phyloP scores from a whole-genome alignment of 2,888 invertebrate species.

The Lasius platythorax region DNA sequence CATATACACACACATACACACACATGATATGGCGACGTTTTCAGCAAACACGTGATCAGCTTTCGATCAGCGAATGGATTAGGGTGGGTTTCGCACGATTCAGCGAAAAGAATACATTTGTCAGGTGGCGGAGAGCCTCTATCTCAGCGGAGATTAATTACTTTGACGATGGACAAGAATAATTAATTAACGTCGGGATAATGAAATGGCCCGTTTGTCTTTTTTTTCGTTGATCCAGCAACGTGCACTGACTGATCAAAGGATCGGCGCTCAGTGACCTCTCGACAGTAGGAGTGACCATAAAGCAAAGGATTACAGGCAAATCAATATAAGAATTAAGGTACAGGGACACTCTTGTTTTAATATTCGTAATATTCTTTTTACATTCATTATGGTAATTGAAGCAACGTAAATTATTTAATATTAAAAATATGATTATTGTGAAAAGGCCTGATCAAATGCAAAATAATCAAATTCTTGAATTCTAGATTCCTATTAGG shows the following conservation, averaged over 20 bases:
- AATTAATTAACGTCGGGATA: slow-evolving; percentile 77
- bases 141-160: slow-evolving; percentile 75
- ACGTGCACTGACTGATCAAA: slow-evolving; percentile 54
- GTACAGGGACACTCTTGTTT: not conserved
- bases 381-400: slow-evolving; percentile 20
- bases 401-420: not conserved
- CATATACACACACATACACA: no score
- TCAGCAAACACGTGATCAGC: slow-evolving; percentile 44
- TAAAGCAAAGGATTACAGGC: slow-evolving; percentile 42
- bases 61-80: slow-evolving; percentile 63
- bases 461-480: not conserved
- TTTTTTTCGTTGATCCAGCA: slow-evolving; percentile 60
- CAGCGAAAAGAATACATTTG: slow-evolving; percentile 84
- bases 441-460: not conserved
- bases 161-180: slow-evolving; percentile 66
- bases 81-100: slow-evolving; percentile 76
- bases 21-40: not conserved
- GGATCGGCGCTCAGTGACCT: slow-evolving; percentile 59
- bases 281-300: slow-evolving; percentile 61
- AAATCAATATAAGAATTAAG: slow-evolving; percentile 5
- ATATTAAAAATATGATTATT: not conserved
- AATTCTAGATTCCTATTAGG: not conserved
- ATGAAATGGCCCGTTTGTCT: slow-evolving; percentile 72
- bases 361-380: not conserved
- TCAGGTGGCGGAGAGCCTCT: slow-evolving; percentile 74